Evolutionary conservation across 2,888 invertebrate species (phyloP), one percentile per base, ranked within the genome.

Genomic region (Epinotia nisella): DNA sequence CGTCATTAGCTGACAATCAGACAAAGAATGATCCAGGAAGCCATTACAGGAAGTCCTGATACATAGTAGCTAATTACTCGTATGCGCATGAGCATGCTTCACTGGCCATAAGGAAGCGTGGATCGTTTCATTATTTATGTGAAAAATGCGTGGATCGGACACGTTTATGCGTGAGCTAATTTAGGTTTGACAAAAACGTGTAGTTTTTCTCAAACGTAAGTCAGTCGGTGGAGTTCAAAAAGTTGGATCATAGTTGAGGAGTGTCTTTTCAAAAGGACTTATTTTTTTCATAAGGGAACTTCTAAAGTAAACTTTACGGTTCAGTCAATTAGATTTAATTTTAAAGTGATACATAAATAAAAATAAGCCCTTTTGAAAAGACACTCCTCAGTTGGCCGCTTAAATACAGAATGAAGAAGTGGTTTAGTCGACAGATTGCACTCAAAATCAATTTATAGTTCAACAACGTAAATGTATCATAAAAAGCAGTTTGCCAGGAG

Each of bases 1-100:
- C 39, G 60, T 41, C 35, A 60, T 41, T 29, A 58, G 58, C 9
- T 15, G 17, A 19, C 11, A 15, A 41, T 41, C 17, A 29, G 49
- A 62, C 39, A 56, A 24, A 39, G 17, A 65, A 24, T 53, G 53
- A 64, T 21, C 9, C 11, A 55, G 66, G 66, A 66, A 66, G 56
- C 66, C n/a, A 15, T 39, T 62, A 9, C 45, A 68, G 67, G 66
- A 66, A 66, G 41, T 66, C 41, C 55, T 56, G 39, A 65, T 65
- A 65, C 9, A 21, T 39, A 10, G 41, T 2, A 53, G 24, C 19
- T 56, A 56, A 66, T 66, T 21, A 49, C 62, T 15, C n/a, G 62
- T 41, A 66, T 21, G 41, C 41, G 19, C 41, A 41, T 39, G 51
- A 60, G 61, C 69, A 51, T 21, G 69, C 69, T 35, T 70, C 41